These are phyloP conservation scores for Elaphurus davidianus DNA, from an alignment of 2,113 vertebrate genomes.

Conservation along the genomic window DNA sequence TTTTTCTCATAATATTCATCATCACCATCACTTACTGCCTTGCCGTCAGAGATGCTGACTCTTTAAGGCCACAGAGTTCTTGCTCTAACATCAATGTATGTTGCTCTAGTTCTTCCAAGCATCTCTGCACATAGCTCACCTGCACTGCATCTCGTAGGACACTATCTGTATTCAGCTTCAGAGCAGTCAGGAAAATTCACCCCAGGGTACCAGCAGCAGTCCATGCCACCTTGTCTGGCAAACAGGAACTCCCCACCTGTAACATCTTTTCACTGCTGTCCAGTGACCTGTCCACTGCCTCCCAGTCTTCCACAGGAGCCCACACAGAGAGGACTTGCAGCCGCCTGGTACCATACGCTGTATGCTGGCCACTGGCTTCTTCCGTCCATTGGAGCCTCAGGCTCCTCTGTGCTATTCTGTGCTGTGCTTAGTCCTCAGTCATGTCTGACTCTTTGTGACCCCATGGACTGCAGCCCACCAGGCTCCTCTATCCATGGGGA, in stretches of 20 bases:
- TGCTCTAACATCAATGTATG: not conserved
- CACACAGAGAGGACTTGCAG: not conserved
- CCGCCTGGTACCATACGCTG: not conserved
- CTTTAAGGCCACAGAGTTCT: not conserved
- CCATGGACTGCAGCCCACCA: not conserved
- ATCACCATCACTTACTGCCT: rapidly evolving
- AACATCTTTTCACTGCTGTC: not conserved
- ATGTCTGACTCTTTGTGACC: not conserved
- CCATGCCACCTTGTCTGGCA: not conserved
- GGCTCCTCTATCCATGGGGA: not conserved
- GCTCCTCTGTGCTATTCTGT: not conserved
- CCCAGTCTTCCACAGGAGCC: not conserved
- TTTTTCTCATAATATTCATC: not conserved
- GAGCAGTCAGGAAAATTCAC: not conserved
- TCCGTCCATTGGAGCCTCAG: not conserved
- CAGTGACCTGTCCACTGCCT: not conserved
- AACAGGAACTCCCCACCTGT: not conserved
- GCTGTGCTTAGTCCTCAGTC: not conserved
- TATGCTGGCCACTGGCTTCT: not conserved
- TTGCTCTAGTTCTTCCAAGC: not conserved
- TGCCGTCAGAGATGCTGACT: not conserved
- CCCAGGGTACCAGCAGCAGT: not conserved
- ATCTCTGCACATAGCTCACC: not conserved
- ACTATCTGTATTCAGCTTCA: not conserved
- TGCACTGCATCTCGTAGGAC: not conserved